Evolutionary conservation across 64 coral and sea anemone species (phyloP).

Genomic region (Cladopsammia gracilis): DNA sequence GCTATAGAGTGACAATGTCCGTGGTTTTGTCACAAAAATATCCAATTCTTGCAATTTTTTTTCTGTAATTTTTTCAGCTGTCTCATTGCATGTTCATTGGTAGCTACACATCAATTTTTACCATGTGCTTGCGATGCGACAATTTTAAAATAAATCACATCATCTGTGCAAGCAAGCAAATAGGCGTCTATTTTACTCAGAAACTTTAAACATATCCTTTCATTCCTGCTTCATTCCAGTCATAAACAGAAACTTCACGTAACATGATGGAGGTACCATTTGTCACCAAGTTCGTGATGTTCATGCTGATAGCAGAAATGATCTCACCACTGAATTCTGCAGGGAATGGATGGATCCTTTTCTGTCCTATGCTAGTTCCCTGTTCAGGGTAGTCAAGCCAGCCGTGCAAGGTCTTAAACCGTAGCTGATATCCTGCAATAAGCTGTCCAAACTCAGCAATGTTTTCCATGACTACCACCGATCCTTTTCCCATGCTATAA

Average conservation of each 20-base stretch:
- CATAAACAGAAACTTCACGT: conserved; percentile 44
- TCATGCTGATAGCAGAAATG: conserved; percentile 3
- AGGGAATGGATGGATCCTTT: conserved; percentile 59
- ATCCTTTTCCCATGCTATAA: conserved; percentile 33
- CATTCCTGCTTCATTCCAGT: conserved; percentile 43
- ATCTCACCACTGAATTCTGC: not conserved
- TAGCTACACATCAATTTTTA: no score
- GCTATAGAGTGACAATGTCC: no score
- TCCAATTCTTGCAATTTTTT: no score
- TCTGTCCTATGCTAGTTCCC: conserved; percentile 61
- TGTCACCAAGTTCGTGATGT: conserved; percentile 58
- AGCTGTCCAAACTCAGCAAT: conserved; percentile 36
- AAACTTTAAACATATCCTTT: conserved; percentile 17
- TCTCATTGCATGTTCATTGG: no score
- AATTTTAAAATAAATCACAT: no score
- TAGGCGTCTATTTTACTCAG: not conserved
- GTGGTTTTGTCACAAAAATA: no score
- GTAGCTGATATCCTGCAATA: conserved; percentile 15
- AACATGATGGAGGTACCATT: conserved; percentile 4
- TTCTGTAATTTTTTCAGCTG: no score
- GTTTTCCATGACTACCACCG: conserved; percentile 73
- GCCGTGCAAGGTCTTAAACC: not conserved
- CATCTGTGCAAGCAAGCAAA: not conserved
- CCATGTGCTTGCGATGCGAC: no score
- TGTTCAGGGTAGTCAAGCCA: not conserved